phyloP scores from a whole-genome alignment of 2,888 invertebrate species.

The Theristus sp. region DNA sequence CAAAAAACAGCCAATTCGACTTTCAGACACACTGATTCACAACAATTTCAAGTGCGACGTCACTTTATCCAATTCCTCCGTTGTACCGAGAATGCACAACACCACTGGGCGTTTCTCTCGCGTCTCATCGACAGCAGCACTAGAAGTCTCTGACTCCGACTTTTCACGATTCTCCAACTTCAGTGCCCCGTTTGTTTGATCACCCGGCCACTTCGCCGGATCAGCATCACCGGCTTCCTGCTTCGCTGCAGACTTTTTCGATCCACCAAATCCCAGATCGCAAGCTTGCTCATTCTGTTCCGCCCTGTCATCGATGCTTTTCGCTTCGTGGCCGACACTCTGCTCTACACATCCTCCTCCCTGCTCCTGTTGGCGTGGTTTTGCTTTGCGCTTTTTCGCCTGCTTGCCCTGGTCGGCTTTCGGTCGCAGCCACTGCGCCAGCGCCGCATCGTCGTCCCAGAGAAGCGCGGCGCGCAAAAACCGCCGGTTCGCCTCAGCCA shows the following conservation, averaged over 20 bases:
- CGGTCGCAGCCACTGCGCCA: not conserved
- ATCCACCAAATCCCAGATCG: too few relatives aligned
- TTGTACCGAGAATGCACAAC: not conserved
- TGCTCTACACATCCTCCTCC: not conserved
- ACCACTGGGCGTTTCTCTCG: not conserved
- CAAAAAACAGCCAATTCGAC: not conserved
- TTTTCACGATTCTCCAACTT: too few relatives aligned
- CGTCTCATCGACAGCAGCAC: not conserved
- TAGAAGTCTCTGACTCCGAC: too few relatives aligned
- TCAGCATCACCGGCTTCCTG: not conserved
- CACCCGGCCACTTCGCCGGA: not conserved
- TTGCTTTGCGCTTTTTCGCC: not conserved
- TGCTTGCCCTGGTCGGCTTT: not conserved
- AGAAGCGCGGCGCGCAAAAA: not conserved
- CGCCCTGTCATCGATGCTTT: too few relatives aligned
- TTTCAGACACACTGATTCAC: too few relatives aligned
- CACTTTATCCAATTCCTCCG: not conserved
- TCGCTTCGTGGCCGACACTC: not conserved
- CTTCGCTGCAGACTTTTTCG: too few relatives aligned
- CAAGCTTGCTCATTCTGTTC: too few relatives aligned
- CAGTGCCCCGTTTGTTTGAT: too few relatives aligned
- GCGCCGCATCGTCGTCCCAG: not conserved
- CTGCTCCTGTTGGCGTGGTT: not conserved
- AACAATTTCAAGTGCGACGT: slow-evolving; percentile 1
- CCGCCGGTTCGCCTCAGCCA: not conserved